Evolutionary conservation across 30 jellyfish, hydroid and myxozoan species (phyloP).

Genomic region (Catostylus mosaicus): DNA sequence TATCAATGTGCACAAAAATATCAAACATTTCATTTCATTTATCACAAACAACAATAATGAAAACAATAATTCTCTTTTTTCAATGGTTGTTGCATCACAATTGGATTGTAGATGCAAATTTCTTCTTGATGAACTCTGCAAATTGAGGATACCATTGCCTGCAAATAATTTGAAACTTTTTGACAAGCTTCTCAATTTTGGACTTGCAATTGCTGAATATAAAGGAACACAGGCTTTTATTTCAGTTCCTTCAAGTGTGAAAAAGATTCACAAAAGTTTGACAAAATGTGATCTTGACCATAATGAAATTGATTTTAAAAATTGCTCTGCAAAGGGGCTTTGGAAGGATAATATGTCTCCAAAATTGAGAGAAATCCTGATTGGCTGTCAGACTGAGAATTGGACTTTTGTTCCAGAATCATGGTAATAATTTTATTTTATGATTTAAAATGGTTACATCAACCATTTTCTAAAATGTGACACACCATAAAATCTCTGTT

Average conservation of each 20-base stretch:
- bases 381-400: constrained; percentile 22
- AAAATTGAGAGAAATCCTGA: constrained; percentile 21
- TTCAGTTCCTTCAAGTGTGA: constrained; percentile 16
- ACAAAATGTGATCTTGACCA: constrained; percentile 1
- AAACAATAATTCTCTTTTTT: neutral
- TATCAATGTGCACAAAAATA: neutral
- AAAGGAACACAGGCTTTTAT: neutral
- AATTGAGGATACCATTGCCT: constrained; percentile 31
- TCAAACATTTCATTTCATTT: neutral
- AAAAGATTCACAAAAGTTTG: constrained; percentile 5
- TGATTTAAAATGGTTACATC: neutral
- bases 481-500: too few species aligned
- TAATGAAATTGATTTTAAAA: neutral
- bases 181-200: neutral
- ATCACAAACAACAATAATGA: neutral
- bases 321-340: neutral
- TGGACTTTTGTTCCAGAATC: constrained; percentile 51
- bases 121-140: constrained; percentile 20
- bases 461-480: neutral
- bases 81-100: neutral
- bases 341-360: constrained; percentile 2
- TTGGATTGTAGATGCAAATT: neutral
- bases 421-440: neutral
- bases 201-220: constrained; percentile 1
- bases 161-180: neutral